Conservation (phyloP, 1,140 invertebrate genomes). For the Portunus trituberculatus region DNA sequence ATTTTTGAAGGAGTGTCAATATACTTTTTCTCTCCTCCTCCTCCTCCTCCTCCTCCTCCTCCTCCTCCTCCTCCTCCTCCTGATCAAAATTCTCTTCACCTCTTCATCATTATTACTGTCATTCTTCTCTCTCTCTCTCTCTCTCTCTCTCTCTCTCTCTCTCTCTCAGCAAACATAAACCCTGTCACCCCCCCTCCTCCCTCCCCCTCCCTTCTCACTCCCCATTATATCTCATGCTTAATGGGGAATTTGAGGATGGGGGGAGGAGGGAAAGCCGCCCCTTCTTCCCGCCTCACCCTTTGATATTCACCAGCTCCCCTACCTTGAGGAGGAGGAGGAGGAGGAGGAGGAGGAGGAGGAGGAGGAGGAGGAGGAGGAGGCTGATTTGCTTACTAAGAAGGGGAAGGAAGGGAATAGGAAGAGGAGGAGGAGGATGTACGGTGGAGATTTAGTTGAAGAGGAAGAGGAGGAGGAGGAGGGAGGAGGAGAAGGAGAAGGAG, state of each 20-base stretch:
- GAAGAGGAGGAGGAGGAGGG: background rate
- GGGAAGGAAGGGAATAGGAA: too few relatives aligned
- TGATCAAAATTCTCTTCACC: background rate
- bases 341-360: background rate
- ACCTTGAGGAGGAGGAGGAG: background rate
- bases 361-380: background rate
- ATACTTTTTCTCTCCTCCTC: background rate
- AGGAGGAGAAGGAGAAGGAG: background rate
- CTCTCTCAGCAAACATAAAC: background rate
- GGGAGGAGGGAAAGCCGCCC: too few relatives aligned
- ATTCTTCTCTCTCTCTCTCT: constrained; percentile 40
- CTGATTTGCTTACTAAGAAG: too few relatives aligned
- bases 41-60: background rate
- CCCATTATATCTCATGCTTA: too few relatives aligned
- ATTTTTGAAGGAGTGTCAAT: background rate
- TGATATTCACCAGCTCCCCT: background rate
- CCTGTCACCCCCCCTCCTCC: too few relatives aligned
- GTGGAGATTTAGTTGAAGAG: too few relatives aligned
- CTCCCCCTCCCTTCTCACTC: too few relatives aligned
- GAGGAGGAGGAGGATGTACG: too few relatives aligned
- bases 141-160: background rate
- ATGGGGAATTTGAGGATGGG: too few relatives aligned
- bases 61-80: background rate
- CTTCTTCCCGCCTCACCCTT: too few relatives aligned
- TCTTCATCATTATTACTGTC: background rate